Conservation (phyloP, 1,140 invertebrate genomes). For the Drosophila nasuta region DNA sequence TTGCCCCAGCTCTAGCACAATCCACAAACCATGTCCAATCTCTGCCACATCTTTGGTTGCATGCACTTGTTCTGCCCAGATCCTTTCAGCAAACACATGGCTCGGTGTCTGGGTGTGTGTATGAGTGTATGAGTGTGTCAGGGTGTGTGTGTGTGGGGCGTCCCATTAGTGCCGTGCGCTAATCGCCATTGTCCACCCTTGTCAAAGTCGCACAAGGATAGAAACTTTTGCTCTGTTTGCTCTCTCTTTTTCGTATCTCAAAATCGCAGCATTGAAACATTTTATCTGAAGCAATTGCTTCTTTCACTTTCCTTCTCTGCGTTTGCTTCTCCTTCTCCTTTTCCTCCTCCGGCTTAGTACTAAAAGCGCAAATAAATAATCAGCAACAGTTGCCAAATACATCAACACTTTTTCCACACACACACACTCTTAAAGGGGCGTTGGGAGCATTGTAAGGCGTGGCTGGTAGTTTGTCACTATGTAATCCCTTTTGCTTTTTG, state of each 20-base stretch:
- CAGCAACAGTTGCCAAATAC: constrained; percentile 82
- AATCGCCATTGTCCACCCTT: constrained; percentile 82
- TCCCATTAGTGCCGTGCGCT: constrained; percentile 77
- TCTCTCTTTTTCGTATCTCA: constrained; percentile 1
- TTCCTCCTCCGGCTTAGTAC: neutral
- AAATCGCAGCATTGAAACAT: constrained; percentile 30
- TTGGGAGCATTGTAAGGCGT: constrained; percentile 32
- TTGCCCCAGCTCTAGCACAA: constrained; percentile 30
- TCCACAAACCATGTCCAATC: constrained; percentile 13
- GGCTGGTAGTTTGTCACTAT: constrained; percentile 63
- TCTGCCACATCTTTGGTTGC: constrained; percentile 46
- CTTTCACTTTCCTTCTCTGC: constrained; percentile 4
- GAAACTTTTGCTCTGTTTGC: constrained; percentile 14
- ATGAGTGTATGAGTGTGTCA: neutral
- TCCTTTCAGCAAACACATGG: constrained; percentile 77
- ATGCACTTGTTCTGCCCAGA: constrained; percentile 45
- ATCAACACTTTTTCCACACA: constrained; percentile 60
- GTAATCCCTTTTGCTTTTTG: constrained; percentile 72
- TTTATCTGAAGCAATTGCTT: constrained; percentile 26
- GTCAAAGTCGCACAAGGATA: constrained; percentile 58
- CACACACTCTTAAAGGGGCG: constrained; percentile 11
- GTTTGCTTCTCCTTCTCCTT: neutral
- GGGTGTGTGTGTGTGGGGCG: constrained; percentile 13
- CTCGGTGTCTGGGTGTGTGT: constrained; percentile 33
- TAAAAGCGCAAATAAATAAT: constrained; percentile 84